Conservation (phyloP, 2,888 invertebrate species). For the Cryptosula pallasiana region DNA sequence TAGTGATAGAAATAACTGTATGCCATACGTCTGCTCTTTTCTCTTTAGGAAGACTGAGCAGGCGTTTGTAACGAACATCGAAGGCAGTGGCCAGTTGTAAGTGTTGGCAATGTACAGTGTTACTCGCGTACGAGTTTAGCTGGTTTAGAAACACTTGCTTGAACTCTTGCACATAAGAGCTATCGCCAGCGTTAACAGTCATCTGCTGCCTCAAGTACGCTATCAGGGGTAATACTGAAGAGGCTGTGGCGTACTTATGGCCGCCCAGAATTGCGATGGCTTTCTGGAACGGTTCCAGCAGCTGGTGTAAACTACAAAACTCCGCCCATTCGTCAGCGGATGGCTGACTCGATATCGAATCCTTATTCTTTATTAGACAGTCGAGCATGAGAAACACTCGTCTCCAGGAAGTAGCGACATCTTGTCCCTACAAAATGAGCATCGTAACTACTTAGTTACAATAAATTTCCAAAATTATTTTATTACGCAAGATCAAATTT, state of each 20-base stretch:
- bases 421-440: not conserved
- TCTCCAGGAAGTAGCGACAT: not conserved
- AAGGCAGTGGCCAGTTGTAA: not conserved
- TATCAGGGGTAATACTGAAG: constrained; percentile 7
- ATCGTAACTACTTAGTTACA: too few relatives aligned
- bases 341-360: not conserved
- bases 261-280: constrained; percentile 1
- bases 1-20: not conserved
- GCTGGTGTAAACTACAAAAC: not conserved
- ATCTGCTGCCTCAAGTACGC: not conserved
- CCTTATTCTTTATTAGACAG: not conserved
- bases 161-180: not conserved
- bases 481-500: too few relatives aligned
- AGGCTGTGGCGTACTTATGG: not conserved
- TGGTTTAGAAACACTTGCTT: not conserved
- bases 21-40: not conserved
- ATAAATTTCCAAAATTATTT: too few relatives aligned
- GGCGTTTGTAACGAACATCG: not conserved
- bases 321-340: not conserved
- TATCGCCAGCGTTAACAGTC: not conserved
- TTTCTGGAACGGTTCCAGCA: not conserved
- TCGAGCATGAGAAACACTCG: not conserved
- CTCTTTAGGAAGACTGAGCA: not conserved
- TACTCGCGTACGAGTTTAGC: not conserved
- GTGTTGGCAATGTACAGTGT: not conserved